Evolutionary conservation across 1,140 invertebrate genomes (phyloP).

Genomic region (Subanguina moxae): DNA sequence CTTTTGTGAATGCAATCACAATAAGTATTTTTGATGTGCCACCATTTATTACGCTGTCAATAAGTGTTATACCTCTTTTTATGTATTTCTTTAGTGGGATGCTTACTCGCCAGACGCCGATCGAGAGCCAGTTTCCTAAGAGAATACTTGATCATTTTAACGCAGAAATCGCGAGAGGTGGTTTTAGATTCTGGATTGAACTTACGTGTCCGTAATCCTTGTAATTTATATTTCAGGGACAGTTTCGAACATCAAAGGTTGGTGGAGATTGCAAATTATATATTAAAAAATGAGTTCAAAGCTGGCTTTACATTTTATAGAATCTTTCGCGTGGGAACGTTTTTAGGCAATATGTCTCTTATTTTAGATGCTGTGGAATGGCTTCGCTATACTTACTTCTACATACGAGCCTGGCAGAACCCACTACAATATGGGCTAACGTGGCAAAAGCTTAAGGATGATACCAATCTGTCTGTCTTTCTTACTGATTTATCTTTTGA

Average conservation of each 20-base stretch:
- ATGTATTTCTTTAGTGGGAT: slow-evolving; percentile 64
- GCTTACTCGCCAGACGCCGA: slow-evolving; percentile 92
- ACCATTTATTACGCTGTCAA: too few relatives aligned
- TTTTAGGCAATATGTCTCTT: slow-evolving; percentile 84
- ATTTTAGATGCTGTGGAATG: slow-evolving; percentile 92
- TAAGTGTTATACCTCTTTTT: too few relatives aligned
- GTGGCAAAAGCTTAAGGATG: slow-evolving; percentile 69
- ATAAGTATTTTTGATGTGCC: too few relatives aligned
- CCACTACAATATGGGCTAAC: slow-evolving; percentile 82
- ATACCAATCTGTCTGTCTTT: slow-evolving; percentile 72
- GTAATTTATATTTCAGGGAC: too few relatives aligned
- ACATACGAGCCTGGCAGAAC: slow-evolving; percentile 86
- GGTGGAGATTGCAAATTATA: too few relatives aligned
- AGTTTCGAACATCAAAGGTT: too few relatives aligned
- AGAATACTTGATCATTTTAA: slow-evolving; percentile 92
- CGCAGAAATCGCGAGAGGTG: slow-evolving; percentile 72
- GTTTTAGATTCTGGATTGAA: background rate
- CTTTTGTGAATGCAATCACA: too few relatives aligned
- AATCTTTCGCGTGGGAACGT: background rate
- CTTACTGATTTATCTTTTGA: slow-evolving; percentile 72
- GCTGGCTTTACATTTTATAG: too few relatives aligned
- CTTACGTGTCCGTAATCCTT: background rate
- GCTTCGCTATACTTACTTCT: slow-evolving; percentile 94
- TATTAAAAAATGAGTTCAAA: too few relatives aligned
- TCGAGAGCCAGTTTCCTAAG: slow-evolving; percentile 91